Percentiles rank a stretch among this genome's conserved stretches.
Conservation (phyloP, 2,797 vertebrate species). For the Chaetophractus vellerosus region DNA sequence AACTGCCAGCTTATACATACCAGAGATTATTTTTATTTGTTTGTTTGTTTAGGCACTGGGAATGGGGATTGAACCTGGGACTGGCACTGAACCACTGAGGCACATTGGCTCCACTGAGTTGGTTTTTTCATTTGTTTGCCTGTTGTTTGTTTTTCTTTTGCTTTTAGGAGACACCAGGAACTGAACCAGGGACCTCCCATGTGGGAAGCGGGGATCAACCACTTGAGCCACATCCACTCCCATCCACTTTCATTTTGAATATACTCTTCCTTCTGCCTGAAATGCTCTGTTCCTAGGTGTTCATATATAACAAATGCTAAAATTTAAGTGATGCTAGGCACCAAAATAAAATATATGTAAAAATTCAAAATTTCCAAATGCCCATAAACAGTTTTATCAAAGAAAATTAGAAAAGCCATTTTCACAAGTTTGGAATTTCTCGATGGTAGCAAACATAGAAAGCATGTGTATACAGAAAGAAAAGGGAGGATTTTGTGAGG, state of each 20-base stretch:
- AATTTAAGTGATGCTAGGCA: neutral
- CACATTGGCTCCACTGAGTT: no score
- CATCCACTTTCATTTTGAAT: neutral
- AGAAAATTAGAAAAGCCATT: neutral
- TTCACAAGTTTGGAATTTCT: neutral
- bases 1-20: neutral
- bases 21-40: neutral
- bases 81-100: no score
- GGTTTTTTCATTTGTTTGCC: no score
- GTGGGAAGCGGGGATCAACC: no score
- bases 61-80: no score
- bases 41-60: no score
- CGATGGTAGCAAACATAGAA: neutral
- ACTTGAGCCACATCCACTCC: no score
- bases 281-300: neutral
- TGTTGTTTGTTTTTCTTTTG: no score
- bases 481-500: neutral
- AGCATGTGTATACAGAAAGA: neutral
- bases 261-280: neutral
- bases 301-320: neutral
- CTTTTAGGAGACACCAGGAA: no score
- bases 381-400: neutral
- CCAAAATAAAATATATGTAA: neutral
- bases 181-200: no score
- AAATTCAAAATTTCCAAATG: neutral